Conservation (phyloP, 1,140 invertebrate species). For the Dolichoris vasculosae region DNA sequence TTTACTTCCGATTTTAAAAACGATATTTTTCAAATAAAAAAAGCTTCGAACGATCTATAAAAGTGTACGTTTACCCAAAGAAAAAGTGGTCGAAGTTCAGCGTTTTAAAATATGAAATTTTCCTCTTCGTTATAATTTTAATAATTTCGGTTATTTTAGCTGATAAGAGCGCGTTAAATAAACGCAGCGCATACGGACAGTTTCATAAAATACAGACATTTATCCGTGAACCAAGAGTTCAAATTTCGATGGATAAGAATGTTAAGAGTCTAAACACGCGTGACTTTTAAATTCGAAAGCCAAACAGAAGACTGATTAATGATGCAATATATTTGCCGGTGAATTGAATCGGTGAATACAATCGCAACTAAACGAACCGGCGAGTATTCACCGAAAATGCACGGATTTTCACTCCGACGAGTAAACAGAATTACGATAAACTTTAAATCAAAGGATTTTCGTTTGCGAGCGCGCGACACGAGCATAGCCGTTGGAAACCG, state of each 20-base stretch:
- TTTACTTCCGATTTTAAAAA: too few relatives aligned
- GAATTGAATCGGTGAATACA: not conserved
- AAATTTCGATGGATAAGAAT: not conserved
- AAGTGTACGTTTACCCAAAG: too few relatives aligned
- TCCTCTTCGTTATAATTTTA: too few relatives aligned
- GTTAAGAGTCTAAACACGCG: not conserved
- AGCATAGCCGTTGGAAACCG: not conserved
- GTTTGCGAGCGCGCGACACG: not conserved
- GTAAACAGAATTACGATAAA: not conserved
- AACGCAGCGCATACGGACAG: not conserved
- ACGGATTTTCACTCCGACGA: not conserved
- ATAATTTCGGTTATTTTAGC: too few relatives aligned
- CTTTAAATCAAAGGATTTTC: constrained; percentile 17
- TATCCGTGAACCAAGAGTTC: not conserved
- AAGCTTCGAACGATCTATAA: too few relatives aligned
- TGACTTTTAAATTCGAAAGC: not conserved
- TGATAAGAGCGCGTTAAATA: too few relatives aligned
- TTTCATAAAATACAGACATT: not conserved
- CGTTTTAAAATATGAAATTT: too few relatives aligned
- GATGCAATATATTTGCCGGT: not conserved
- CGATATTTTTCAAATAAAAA: too few relatives aligned
- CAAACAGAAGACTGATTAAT: not conserved
- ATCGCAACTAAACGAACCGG: not conserved
- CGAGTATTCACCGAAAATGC: not conserved
- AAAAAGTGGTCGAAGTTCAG: too few relatives aligned